Percentiles rank a stretch among this genome's conserved stretches.
Conservation (phyloP, 2,113 vertebrate species). For the Melospiza melodia region DNA sequence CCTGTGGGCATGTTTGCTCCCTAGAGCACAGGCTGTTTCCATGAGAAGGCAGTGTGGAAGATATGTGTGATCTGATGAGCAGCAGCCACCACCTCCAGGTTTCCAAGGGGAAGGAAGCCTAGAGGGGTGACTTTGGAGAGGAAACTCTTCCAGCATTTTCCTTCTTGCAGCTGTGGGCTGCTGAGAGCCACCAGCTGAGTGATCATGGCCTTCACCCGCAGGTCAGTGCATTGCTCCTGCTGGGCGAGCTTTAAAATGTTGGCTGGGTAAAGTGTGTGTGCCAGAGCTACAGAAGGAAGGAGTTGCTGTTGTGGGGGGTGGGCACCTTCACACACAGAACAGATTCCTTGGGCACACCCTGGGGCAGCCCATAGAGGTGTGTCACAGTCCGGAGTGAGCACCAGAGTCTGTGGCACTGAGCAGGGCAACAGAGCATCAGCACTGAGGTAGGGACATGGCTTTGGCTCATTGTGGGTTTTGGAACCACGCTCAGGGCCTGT, state of each 20-base stretch:
- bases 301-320: background rate
- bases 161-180: background rate
- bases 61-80: background rate
- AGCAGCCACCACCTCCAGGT: background rate
- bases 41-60: background rate
- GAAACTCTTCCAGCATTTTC: background rate
- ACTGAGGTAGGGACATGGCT: fast-evolving
- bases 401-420: background rate
- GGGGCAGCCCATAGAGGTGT: background rate
- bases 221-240: background rate
- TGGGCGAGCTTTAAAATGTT: background rate
- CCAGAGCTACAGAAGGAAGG: background rate
- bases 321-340: background rate
- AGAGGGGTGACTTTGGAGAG: background rate
- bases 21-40: background rate
- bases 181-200: background rate
- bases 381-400: background rate
- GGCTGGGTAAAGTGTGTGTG: background rate
- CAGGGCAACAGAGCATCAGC: background rate
- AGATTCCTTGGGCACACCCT: background rate
- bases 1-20: background rate
- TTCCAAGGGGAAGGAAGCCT: background rate
- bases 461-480: background rate
- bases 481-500: no score
- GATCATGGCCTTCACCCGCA: background rate